Base-by-base conservation (phyloP, 1,140 invertebrate species). In the Drosophila tani region DNA sequence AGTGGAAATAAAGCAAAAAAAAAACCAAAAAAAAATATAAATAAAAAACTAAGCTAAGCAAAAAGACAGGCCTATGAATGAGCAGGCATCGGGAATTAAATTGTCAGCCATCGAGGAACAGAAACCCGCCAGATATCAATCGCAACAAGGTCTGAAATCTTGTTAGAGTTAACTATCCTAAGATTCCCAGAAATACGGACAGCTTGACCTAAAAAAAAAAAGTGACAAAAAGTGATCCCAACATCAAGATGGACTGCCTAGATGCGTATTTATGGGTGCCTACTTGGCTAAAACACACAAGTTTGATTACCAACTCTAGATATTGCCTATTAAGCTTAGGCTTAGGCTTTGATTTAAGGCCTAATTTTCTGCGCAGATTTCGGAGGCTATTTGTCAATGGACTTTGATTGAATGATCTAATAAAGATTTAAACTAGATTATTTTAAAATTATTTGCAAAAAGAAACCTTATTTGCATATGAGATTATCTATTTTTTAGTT, bases 71-170 rank as follows among this genome's bases (percentile, higher is more conserved):
- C 56, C 56, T 38, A 67, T 70, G 63, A 70, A 70, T 70, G 63
- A 56, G 53, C 29, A 47, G 55, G 19, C 67, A 55, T 70, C 63
- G 67, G 38, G 67, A 70, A 70, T 68, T 70, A 70, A 68, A 70
- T 68, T 68, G 63, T 70, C 19, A 68, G 19, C 29, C 56, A 62
- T 60, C 40, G 56, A 65, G 63, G 29, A 45, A 65, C 63, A 45
- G 55, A 45, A 43, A 19, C n/a, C 41, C 19, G 27, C 27, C 17
- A 70, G 67, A 70, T 70, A 70, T 70, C 21, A 47, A 70, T 70
- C 67, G 64, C 24, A 43, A 70, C 67, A 67, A 67, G 67, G 67
- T 7, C n/a, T 12, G 14, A 21, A 24, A 51, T 53, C 8, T 15
- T 51, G 15, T 24, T 35, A 2, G 11, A 35, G 32, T 11, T 35